These are phyloP conservation scores for Formicarius rufipectus DNA, from an alignment of 2,113 vertebrate genomes.

Conservation along the genomic window DNA sequence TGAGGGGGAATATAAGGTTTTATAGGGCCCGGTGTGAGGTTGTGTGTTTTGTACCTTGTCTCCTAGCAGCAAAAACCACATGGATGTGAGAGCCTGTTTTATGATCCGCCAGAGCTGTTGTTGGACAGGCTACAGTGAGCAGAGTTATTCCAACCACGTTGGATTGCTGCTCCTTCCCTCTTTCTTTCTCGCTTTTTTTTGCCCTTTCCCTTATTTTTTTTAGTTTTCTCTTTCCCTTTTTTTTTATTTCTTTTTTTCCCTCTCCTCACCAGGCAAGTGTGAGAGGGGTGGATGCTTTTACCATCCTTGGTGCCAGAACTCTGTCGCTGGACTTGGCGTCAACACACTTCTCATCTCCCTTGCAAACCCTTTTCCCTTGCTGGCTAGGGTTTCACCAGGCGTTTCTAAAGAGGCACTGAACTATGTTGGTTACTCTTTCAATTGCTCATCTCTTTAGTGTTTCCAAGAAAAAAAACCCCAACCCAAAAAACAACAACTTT, in stretches of 20 bases:
- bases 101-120: conserved; percentile 21
- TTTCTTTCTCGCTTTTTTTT: background rate
- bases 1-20: conserved; percentile 46
- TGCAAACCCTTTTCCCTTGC: background rate
- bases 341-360: background rate
- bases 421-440: conserved; percentile 4
- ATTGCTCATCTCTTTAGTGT: conserved; percentile 18
- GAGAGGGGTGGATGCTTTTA: background rate
- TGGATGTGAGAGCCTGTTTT: conserved; percentile 41
- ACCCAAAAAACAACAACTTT: background rate
- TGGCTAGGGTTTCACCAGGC: conserved; percentile 22
- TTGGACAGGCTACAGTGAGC: conserved; percentile 29
- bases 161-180: background rate
- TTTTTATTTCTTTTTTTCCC: background rate
- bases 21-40: background rate
- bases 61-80: conserved; percentile 67
- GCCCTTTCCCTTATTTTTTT: background rate
- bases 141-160: background rate
- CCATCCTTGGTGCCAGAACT: background rate
- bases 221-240: background rate
- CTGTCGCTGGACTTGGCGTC: background rate
- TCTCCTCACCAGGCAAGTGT: background rate
- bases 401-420: conserved; percentile 11
- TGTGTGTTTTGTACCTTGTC: conserved; percentile 66
- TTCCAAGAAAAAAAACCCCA: background rate